Conservation (phyloP, 2,888 invertebrate species). For the Gymnoscelis rufifasciata region DNA sequence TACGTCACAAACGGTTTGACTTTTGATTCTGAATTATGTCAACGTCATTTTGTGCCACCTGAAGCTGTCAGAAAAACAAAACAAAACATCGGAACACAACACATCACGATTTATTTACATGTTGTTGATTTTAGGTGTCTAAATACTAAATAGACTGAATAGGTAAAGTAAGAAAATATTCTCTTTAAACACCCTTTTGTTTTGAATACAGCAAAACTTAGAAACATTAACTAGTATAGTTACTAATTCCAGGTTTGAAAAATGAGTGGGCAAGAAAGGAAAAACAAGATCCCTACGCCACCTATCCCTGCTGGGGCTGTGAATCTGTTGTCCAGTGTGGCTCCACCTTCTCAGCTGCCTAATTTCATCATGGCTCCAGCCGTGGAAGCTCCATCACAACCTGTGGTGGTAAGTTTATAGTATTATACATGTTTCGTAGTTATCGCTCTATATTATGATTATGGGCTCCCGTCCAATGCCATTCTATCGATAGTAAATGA, state of each 20-base stretch:
- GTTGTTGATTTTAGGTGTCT: too few relatives aligned
- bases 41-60: neutral
- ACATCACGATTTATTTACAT: too few relatives aligned
- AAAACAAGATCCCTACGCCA: slow-evolving; percentile 58
- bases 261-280: slow-evolving; percentile 45
- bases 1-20: neutral
- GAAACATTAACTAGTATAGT: too few relatives aligned
- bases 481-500: too few relatives aligned
- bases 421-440: too few relatives aligned
- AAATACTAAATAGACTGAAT: too few relatives aligned
- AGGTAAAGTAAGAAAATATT: too few relatives aligned
- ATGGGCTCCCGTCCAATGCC: too few relatives aligned
- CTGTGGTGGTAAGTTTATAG: slow-evolving; percentile 2
- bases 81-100: neutral
- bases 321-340: slow-evolving; percentile 83
- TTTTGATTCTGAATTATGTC: neutral
- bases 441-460: too few relatives aligned
- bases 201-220: too few relatives aligned
- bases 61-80: neutral
- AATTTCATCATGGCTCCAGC: slow-evolving; percentile 78
- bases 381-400: slow-evolving; percentile 21
- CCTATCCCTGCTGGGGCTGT: slow-evolving; percentile 71
- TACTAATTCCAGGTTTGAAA: slow-evolving; percentile 2
- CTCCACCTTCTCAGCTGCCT: slow-evolving; percentile 83
- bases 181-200: too few relatives aligned